Conservation (phyloP, 92 coral and sea anemone species). For the Paramuricea clavata region DNA sequence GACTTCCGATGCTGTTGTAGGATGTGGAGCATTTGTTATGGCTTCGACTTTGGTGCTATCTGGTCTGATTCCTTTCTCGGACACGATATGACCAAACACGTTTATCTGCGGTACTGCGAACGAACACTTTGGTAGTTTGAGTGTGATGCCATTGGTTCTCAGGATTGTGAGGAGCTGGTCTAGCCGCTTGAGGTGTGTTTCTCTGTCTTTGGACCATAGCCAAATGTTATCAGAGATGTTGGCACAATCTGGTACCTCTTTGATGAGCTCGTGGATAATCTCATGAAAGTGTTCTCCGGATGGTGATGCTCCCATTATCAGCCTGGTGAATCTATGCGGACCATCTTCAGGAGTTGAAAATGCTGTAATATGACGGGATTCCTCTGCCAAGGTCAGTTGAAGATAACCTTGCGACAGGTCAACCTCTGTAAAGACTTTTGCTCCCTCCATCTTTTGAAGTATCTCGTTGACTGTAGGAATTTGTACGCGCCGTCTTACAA, state of each 20-base stretch:
- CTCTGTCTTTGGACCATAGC: slow-evolving; percentile 58
- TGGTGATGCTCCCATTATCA: slow-evolving; percentile 49
- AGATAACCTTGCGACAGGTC: slow-evolving; percentile 61
- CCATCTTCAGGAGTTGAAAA: slow-evolving; percentile 57
- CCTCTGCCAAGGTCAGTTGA: slow-evolving; percentile 59
- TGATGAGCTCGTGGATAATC: slow-evolving; percentile 47
- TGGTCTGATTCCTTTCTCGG: slow-evolving; percentile 64
- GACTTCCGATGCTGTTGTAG: slow-evolving; percentile 62
- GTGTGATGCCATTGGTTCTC: slow-evolving; percentile 54
- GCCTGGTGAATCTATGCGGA: slow-evolving; percentile 48
- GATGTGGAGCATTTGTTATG: slow-evolving; percentile 52
- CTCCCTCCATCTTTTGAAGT: slow-evolving; percentile 64
- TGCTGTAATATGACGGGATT: slow-evolving; percentile 71
- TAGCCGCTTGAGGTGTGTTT: slow-evolving; percentile 44
- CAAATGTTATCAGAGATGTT: slow-evolving; percentile 58
- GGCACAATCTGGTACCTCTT: slow-evolving; percentile 40
- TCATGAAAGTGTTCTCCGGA: slow-evolving; percentile 69
- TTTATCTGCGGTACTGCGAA: slow-evolving; percentile 43
- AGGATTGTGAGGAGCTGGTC: slow-evolving; percentile 53
- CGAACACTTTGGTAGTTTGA: slow-evolving; percentile 58
- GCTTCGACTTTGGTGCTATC: slow-evolving; percentile 60
- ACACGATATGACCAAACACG: slow-evolving; percentile 68
- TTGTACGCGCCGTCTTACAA: slow-evolving; percentile 56
- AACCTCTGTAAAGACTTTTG: slow-evolving; percentile 51
- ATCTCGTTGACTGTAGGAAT: slow-evolving; percentile 70